Conservation (phyloP, 2,113 vertebrate genomes). For the Blennius ocellaris region DNA sequence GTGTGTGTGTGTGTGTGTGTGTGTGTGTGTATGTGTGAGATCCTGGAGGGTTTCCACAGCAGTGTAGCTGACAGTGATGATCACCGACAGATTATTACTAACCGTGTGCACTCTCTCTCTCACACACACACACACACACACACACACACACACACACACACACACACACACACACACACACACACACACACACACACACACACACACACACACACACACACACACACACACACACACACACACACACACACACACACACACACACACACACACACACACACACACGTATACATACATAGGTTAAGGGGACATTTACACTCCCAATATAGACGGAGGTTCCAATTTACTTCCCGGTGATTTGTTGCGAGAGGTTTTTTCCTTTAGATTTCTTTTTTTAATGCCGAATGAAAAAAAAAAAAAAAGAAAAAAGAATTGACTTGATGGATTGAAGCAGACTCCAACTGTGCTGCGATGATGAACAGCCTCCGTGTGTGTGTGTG, state of each 20-base stretch:
- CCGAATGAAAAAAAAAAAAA: too few relatives aligned
- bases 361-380: too few relatives aligned
- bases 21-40: neutral
- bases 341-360: conserved; percentile 20
- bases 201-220: too few relatives aligned
- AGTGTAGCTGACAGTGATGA: conserved; percentile 39
- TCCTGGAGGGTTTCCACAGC: conserved; percentile 29
- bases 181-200: too few relatives aligned
- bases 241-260: conserved; percentile 15
- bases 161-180: too few relatives aligned
- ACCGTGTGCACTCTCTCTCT: neutral
- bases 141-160: conserved; percentile 18
- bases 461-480: neutral
- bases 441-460: conserved; percentile 31
- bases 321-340: conserved; percentile 2
- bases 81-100: conserved; percentile 44
- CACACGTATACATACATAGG: too few relatives aligned
- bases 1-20: too few relatives aligned
- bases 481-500: too few relatives aligned
- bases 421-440: too few relatives aligned
- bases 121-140: conserved; percentile 12
- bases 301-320: too few relatives aligned
- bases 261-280: too few relatives aligned
- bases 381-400: too few relatives aligned
- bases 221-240: conserved; percentile 7